Percentiles rank a stretch among this genome's conserved stretches.
These are phyloP conservation scores for Pangasianodon gigas DNA, from an alignment of 2,113 vertebrate species.

Conservation along the genomic window DNA sequence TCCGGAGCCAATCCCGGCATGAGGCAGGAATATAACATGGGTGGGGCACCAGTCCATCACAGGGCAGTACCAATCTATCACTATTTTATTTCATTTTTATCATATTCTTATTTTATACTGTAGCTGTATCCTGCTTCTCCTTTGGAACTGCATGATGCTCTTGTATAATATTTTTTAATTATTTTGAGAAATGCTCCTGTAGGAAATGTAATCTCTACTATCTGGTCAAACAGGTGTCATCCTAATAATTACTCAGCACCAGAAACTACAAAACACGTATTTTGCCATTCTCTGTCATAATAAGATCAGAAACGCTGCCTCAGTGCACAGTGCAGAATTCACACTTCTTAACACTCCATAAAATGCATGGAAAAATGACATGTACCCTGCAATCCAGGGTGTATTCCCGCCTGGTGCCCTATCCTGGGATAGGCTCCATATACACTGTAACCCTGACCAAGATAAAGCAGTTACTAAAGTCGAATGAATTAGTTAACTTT, in stretches of 20 bases:
- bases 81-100: background rate
- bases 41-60: background rate
- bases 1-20: background rate
- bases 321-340: background rate
- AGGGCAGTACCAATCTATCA: background rate
- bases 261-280: too few species aligned
- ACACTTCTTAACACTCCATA: background rate
- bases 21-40: background rate
- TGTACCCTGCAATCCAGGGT: background rate
- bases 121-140: too few species aligned
- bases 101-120: background rate
- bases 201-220: background rate
- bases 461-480: background rate
- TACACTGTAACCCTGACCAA: background rate
- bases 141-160: too few species aligned
- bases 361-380: background rate
- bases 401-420: background rate
- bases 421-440: background rate
- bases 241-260: background rate
- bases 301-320: background rate
- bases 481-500: background rate
- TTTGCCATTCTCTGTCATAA: background rate
- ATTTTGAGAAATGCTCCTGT: background rate
- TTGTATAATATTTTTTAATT: background rate
- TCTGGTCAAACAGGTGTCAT: background rate